Evolutionary conservation across 1,140 invertebrate genomes (phyloP).

Genomic region (Drosophila kurseongensis): DNA sequence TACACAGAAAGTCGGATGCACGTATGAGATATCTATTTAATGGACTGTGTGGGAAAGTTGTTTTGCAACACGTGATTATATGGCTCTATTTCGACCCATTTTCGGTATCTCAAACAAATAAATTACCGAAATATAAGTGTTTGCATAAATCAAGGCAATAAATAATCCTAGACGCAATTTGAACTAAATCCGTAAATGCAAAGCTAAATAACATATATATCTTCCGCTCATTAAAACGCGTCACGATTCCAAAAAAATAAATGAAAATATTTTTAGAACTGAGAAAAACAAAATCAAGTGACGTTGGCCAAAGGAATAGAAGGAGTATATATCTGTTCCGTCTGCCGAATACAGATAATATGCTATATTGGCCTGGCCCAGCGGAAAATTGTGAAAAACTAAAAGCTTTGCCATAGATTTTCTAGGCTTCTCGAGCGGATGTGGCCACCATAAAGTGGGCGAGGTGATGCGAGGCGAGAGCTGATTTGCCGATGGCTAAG

Average conservation of each 20-base stretch:
- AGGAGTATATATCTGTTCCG: conserved; percentile 4
- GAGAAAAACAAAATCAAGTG: conserved; percentile 42
- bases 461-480: conserved; percentile 19
- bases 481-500: conserved; percentile 53
- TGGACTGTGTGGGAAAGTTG: conserved; percentile 43
- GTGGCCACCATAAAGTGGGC: conserved; percentile 40
- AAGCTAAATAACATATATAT: conserved; percentile 39
- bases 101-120: conserved; percentile 38
- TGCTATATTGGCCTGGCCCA: conserved; percentile 20
- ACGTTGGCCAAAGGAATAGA: conserved; percentile 22
- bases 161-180: conserved; percentile 23
- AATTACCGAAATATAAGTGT: conserved; percentile 38
- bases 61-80: conserved; percentile 27
- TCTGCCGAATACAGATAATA: conserved; percentile 26
- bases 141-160: conserved; percentile 29
- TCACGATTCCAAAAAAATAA: conserved; percentile 54
- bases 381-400: conserved; percentile 55
- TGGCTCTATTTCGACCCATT: conserved; percentile 36
- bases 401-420: conserved; percentile 55
- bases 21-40: conserved; percentile 38
- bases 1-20: conserved; percentile 17
- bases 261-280: conserved; percentile 30
- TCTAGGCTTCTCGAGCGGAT: conserved; percentile 40
- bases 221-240: conserved; percentile 73
- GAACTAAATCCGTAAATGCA: conserved; percentile 8